phyloP scores from a whole-genome alignment of 2,113 vertebrate species.

The Odobenus rosmarus region DNA sequence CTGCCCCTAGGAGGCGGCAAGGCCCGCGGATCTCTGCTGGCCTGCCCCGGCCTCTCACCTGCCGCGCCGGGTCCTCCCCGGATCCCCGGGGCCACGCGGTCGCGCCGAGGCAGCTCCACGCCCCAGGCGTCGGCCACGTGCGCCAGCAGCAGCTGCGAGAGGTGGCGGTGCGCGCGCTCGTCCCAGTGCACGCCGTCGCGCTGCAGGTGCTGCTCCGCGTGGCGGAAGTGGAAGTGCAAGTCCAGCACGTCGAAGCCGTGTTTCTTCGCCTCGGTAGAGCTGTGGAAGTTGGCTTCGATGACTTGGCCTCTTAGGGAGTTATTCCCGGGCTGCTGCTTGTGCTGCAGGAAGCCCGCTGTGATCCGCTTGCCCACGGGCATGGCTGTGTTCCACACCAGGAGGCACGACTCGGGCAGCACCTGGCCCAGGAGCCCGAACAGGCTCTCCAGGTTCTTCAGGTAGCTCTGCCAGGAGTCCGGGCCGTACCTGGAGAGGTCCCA shows the following conservation, averaged over 20 bases:
- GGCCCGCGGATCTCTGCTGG: rapidly evolving
- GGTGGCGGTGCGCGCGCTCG: constrained; percentile 86
- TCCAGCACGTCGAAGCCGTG: constrained; percentile 89
- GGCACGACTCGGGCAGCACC: constrained; percentile 83
- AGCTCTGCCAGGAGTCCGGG: constrained; percentile 70
- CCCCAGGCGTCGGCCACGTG: constrained; percentile 91
- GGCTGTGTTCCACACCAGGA: constrained; percentile 91
- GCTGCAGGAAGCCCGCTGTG: constrained; percentile 84
- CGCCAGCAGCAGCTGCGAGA: constrained; percentile 87
- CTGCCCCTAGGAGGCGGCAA: rapidly evolving
- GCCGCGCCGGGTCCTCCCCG: not conserved
- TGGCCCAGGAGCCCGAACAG: constrained; percentile 84
- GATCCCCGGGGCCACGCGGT: rapidly evolving
- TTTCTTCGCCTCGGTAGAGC: constrained; percentile 82
- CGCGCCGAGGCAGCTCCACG: constrained; percentile 72
- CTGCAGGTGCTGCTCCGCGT: constrained; percentile 79
- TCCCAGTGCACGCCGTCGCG: constrained; percentile 91
- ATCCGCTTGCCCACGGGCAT: constrained; percentile 89
- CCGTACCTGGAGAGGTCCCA: constrained; percentile 92
- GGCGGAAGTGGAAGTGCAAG: constrained; percentile 90
- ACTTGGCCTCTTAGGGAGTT: constrained; percentile 79
- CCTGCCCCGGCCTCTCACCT: not conserved
- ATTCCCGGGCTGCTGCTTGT: constrained; percentile 44
- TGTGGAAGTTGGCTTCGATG: constrained; percentile 89
- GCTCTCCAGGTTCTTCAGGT: constrained; percentile 84